Evolutionary conservation across 2,888 invertebrate genomes (phyloP).

Genomic region (Papilio elwesi): DNA sequence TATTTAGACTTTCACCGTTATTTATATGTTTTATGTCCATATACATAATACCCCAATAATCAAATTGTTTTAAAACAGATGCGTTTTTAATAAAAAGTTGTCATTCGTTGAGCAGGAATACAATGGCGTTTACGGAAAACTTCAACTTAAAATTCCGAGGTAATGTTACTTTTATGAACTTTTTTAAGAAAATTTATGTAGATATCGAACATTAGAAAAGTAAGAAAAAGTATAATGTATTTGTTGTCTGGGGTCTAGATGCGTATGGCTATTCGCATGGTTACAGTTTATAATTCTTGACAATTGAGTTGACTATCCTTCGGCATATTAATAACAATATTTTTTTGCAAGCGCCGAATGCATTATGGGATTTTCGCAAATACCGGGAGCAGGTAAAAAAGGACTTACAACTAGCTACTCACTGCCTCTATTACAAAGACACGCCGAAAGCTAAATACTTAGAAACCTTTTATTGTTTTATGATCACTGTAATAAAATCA

Average conservation of each 20-base stretch:
- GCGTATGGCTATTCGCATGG: background rate
- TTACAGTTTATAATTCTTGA: background rate
- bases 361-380: slow-evolving; percentile 58
- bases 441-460: slow-evolving; percentile 47
- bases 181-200: no score
- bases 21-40: background rate
- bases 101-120: no score
- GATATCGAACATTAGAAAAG: no score
- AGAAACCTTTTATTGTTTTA: slow-evolving; percentile 76
- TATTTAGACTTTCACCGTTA: background rate
- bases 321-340: slow-evolving; percentile 5
- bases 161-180: no score
- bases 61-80: no score
- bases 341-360: slow-evolving; percentile 12
- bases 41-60: no score
- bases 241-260: no score
- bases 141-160: no score
- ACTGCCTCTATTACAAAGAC: slow-evolving; percentile 47
- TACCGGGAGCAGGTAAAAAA: slow-evolving; percentile 62
- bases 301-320: slow-evolving; percentile 8
- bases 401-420: slow-evolving; percentile 54
- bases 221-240: no score
- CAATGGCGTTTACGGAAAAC: no score
- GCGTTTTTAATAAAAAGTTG: no score
- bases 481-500: slow-evolving; percentile 57